phyloP scores from a whole-genome alignment of 1,140 invertebrate species.

The Octopus sinensis region DNA sequence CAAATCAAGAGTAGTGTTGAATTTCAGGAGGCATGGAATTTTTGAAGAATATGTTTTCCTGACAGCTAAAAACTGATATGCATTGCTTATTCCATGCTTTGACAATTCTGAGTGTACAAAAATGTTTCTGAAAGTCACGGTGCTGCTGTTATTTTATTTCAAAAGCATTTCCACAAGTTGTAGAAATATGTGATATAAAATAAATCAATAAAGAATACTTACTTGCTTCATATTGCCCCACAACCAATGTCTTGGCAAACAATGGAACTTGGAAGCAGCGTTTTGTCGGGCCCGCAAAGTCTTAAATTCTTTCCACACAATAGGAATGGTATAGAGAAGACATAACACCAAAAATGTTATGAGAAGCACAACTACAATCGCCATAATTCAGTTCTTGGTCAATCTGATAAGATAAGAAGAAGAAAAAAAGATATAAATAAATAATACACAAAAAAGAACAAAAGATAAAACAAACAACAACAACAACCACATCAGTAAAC shows the following conservation, averaged over 20 bases:
- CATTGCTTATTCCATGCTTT: background rate
- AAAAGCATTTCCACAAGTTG: background rate
- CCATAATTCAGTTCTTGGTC: background rate
- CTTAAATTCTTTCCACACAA: background rate
- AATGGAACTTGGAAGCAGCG: background rate
- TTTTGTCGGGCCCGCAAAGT: background rate
- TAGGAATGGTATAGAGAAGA: background rate
- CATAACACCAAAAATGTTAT: background rate
- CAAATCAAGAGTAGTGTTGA: too few relatives aligned
- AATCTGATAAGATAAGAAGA: background rate
- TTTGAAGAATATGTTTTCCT: background rate
- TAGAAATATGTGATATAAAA: background rate
- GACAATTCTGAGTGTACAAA: background rate
- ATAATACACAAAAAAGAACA: background rate
- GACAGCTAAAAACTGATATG: background rate
- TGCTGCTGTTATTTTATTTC: background rate
- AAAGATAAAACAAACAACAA: background rate
- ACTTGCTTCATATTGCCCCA: background rate
- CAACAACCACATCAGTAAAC: background rate
- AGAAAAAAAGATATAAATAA: background rate
- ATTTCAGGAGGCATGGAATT: background rate
- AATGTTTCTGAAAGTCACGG: background rate
- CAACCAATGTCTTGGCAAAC: constrained; percentile 6
- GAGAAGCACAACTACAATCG: background rate
- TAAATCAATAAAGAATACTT: background rate